Evolutionary conservation across 2,888 invertebrate species (phyloP), one percentile per base, ranked within the genome.

Genomic region (Heliconius erato): DNA sequence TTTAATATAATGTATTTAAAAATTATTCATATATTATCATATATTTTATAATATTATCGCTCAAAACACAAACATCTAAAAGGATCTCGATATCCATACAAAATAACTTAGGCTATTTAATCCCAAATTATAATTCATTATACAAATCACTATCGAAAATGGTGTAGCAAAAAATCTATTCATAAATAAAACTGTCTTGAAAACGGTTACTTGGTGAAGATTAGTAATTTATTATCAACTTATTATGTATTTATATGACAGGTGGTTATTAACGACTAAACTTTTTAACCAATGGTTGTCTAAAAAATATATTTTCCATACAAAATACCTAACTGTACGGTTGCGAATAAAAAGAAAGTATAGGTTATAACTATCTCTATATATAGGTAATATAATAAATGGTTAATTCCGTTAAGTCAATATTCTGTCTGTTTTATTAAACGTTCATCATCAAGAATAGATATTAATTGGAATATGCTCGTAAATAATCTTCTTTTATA

Each of bases 191-290:
- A 49, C 6, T 14, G 28, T 72, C 16, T 72, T 68, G 49, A 28
- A 78, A 40, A 74, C 78, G 69, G 44, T 81, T 69, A 74, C 65
- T 54, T 78, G 59, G 68, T 19, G 59, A 54, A 67, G 72, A 83
- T 78, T 68, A 44, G n/a, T 81, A 78, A 79, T 83, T 78, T 80
- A 83, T 74, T 69, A 65, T 59, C 26, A n/a, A 28, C 77, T 80
- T 71, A 82, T 80, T 74, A 78, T 16, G 67, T 76, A 54, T 74
- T 79, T 63, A 81, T 81, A 76, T 63, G 79, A 79, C 83, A 83
- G 79, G 79, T 81, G 83, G 65, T 81, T 81, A 81, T 81, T 74
- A 81, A 81, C 69, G 69, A 74, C 63, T 68, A 49, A 23, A 32
- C 74, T 23, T 59, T 79, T 63, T 26, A 69, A 69, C 44, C 32